Evolutionary conservation across 2,113 vertebrate genomes (phyloP).

Genomic region (Caretta caretta): DNA sequence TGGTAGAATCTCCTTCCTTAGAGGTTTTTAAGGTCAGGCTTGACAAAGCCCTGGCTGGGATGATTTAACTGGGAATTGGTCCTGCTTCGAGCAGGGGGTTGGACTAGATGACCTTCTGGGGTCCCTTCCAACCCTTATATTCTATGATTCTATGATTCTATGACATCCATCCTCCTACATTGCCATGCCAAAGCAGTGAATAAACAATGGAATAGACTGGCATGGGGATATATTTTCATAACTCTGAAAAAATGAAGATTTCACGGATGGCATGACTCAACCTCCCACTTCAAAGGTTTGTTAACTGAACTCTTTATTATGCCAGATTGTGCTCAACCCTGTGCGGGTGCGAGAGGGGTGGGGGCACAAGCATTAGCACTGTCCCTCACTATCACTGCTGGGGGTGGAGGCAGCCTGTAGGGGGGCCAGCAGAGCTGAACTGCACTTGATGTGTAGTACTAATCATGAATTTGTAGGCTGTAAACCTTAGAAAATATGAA

Average conservation of each 20-base stretch:
- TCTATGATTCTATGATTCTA: no score
- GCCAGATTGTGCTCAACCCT: conserved; percentile 12
- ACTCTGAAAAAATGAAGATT: conserved; percentile 77
- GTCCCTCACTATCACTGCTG: conserved; percentile 51
- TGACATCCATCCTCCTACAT: conserved; percentile 21
- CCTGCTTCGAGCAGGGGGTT: no score
- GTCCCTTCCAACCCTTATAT: no score
- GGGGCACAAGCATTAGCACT: neutral
- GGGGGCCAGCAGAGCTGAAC: neutral
- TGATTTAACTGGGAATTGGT: no score
- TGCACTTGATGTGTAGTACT: conserved; percentile 14
- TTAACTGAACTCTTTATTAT: conserved; percentile 62
- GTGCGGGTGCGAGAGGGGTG: conserved; percentile 23
- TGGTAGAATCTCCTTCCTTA: no score
- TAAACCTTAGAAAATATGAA: neutral
- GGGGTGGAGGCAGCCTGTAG: conserved; percentile 34
- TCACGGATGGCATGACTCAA: conserved; percentile 72
- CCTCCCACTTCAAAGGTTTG: conserved; percentile 71
- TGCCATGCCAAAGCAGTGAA: conserved; percentile 55
- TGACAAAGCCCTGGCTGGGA: no score
- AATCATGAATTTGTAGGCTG: conserved; percentile 45
- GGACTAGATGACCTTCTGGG: no score
- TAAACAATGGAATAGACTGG: conserved; percentile 75
- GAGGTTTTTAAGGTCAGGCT: no score
- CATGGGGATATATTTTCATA: conserved; percentile 64